Percentiles rank a stretch among this genome's conserved stretches.
Evolutionary conservation across 2,888 invertebrate genomes (phyloP).

Genomic region (Drosophila picticornis): DNA sequence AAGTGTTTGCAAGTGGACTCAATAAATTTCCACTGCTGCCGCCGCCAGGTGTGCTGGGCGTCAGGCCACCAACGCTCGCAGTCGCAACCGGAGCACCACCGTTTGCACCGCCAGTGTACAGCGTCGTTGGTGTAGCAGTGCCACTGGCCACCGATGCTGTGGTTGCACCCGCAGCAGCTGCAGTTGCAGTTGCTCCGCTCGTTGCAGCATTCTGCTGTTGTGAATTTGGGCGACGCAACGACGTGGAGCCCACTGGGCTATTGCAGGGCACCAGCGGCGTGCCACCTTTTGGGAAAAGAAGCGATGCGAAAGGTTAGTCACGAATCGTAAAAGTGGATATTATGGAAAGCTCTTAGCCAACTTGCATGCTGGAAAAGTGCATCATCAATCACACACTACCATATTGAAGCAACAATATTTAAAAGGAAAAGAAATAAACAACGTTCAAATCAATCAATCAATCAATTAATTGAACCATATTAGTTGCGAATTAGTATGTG

Average conservation of each 20-base stretch:
- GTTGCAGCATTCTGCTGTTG: slow-evolving; percentile 48
- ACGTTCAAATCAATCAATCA: slow-evolving; percentile 48
- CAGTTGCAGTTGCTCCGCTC: slow-evolving; percentile 32
- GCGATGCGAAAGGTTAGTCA: slow-evolving; percentile 27
- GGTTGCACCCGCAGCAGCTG: slow-evolving; percentile 10
- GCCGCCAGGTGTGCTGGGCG: slow-evolving; percentile 57
- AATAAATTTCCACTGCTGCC: slow-evolving; percentile 67
- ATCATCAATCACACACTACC: slow-evolving; percentile 56
- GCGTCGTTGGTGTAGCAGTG: slow-evolving; percentile 42
- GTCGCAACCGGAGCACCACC: slow-evolving; percentile 12
- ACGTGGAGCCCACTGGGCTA: slow-evolving; percentile 68
- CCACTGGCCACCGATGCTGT: slow-evolving; percentile 27
- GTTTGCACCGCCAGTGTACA: slow-evolving; percentile 47
- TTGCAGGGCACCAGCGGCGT: slow-evolving; percentile 86
- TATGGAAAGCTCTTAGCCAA: slow-evolving; percentile 44
- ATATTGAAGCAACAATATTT: slow-evolving; percentile 52
- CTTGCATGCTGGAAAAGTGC: slow-evolving; percentile 58
- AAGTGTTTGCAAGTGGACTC: slow-evolving; percentile 73
- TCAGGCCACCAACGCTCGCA: slow-evolving; percentile 40
- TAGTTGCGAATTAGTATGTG: slow-evolving; percentile 54
- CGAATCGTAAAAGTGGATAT: not conserved
- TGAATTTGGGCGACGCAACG: slow-evolving; percentile 70
- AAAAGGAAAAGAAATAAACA: slow-evolving; percentile 37
- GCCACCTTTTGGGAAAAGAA: slow-evolving; percentile 86
- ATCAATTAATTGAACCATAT: slow-evolving; percentile 48